Evolutionary conservation across 2,888 invertebrate species (phyloP).

Genomic region (Drosophila mercatorum): DNA sequence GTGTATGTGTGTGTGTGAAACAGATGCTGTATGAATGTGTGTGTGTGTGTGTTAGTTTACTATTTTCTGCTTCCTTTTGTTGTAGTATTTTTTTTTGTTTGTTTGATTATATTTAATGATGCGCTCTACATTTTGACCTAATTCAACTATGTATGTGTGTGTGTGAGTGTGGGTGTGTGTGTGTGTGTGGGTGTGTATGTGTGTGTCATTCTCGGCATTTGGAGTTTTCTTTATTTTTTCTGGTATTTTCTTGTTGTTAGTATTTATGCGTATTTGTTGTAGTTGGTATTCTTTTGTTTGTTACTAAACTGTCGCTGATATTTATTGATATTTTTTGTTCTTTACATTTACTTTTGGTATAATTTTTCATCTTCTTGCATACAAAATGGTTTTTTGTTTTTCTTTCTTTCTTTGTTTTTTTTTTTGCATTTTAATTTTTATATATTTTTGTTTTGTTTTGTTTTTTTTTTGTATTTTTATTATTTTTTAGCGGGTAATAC

Average conservation of each 20-base stretch:
- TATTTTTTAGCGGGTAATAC: constrained; percentile 66
- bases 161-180: constrained; percentile 19
- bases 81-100: constrained; percentile 16
- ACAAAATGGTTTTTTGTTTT: constrained; percentile 59
- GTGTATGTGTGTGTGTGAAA: constrained; percentile 22
- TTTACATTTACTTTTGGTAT: constrained; percentile 55
- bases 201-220: constrained; percentile 10
- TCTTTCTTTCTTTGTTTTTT: constrained; percentile 44
- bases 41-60: constrained; percentile 3
- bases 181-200: constrained; percentile 27
- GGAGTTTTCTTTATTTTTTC: neutral
- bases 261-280: constrained; percentile 47
- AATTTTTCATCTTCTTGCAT: constrained; percentile 52
- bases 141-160: constrained; percentile 58
- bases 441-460: constrained; percentile 32
- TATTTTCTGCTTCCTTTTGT: neutral
- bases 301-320: constrained; percentile 65
- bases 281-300: constrained; percentile 38
- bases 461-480: constrained; percentile 37
- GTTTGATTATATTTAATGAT: constrained; percentile 63
- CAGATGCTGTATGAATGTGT: constrained; percentile 35
- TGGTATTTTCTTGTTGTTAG: constrained; percentile 18
- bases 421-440: constrained; percentile 49
- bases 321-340: constrained; percentile 70
- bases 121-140: constrained; percentile 75